Evolutionary conservation across 2,113 vertebrate species (phyloP).

Genomic region (Centrocercus urophasianus): DNA sequence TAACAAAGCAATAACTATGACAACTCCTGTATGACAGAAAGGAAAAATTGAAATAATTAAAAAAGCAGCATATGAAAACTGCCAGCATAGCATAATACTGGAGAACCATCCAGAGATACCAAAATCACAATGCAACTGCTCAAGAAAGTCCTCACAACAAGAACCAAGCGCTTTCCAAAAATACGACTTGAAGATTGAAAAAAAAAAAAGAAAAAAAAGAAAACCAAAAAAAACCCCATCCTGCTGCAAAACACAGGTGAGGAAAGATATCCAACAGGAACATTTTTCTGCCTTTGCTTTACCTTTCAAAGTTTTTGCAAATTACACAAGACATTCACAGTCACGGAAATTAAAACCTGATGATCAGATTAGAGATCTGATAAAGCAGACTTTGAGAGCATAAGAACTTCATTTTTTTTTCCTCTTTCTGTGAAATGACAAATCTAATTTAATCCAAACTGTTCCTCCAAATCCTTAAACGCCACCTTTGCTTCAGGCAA

Average conservation of each 20-base stretch:
- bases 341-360: constrained; percentile 34
- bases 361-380: constrained; percentile 20
- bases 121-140: background rate
- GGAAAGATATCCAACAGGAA: constrained; percentile 28
- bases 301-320: background rate
- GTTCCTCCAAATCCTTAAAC: background rate
- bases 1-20: background rate
- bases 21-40: background rate
- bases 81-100: background rate
- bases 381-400: background rate
- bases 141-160: constrained; percentile 32
- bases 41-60: background rate
- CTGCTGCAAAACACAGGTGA: background rate
- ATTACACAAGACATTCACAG: background rate
- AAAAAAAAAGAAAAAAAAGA: background rate
- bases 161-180: constrained; percentile 3
- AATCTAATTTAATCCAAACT: constrained; percentile 5
- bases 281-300: constrained; percentile 6
- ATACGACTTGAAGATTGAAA: background rate
- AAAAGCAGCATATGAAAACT: background rate
- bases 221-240: background rate
- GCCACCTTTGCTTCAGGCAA: background rate
- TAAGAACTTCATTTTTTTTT: constrained; percentile 6
- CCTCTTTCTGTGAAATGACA: background rate
- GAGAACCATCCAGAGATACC: background rate